Evolutionary conservation across 2,888 invertebrate species (phyloP), one percentile per base, ranked within the genome.

Genomic region (Apodemia zela): DNA sequence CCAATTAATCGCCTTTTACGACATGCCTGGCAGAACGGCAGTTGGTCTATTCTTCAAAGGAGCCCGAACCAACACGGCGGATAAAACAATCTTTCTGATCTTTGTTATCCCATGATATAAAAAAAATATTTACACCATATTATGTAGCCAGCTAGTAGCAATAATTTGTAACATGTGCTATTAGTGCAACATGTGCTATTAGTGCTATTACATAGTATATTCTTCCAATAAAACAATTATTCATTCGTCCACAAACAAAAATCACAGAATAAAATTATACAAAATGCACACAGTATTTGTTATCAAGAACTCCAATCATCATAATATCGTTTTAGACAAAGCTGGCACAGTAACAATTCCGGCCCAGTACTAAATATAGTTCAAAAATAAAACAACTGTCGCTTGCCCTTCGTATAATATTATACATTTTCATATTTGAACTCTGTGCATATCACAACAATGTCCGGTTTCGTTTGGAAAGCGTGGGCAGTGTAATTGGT

Each of bases 301-400:
- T 70, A 76, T 73, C 71, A 73, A 72, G 76, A 76, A 83, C 82
- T 85, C 84, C 82, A 84, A 83, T 85, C 78, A 79, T 75, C 72
- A 75, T 76, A 78, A 75, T 76, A 78, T 78, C 81, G 78, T 79
- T 77, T 77, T 79, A 75, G 79, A 80, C 84, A 73, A 72, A 76
- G 84, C 87, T 83, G 86, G 86, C 88, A 87, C 89, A 87, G 89
- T 87, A 89, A 90, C 89, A 86, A 87, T 87, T 87, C 87, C 82
- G 85, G 82, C 84, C 81, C 73, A 83, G 85, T 82, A 84, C 90
- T 91, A 91, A 88, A 90, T 90, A 89, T 91, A 91, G 89, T 85
- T 84, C 86, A 87, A 89, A 54, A 91, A 90, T 89, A 91, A 91
- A 91, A 89, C 89, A 84, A 89, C 84, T 87, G 90, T 88, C 88